Evolutionary conservation across 2,888 invertebrate genomes (phyloP), one percentile per base, ranked within the genome.

Genomic region (Baccha elongata): DNA sequence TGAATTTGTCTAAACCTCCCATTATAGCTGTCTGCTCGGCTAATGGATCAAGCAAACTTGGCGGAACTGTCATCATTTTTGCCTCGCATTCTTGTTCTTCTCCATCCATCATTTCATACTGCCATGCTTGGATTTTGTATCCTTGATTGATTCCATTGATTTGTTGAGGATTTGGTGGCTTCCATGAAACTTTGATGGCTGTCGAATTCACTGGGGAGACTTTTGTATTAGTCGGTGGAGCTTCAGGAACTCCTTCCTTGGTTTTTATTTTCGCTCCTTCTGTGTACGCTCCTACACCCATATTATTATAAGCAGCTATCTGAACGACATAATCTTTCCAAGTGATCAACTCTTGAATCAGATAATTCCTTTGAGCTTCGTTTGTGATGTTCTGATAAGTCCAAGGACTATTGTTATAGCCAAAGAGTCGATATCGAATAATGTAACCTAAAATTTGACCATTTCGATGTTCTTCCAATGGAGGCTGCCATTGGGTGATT

Each of bases 101-200:
- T 4, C 91, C 91, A 13, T 93, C 92, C 29, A 91, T 90, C 1
- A 89, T 88, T 80, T 93, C 92, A 91, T 93, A 93, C 84, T 92
- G 92, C 96, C 96, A 97, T 0, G 97, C 96, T 91, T 97, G 97
- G 74, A 97, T 93, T 92, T 98, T 98, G 89, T 99, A 98, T 23
- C 97, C 93, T 92, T 98, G 97, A 92, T 99, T 99, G 72, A 99
- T 98, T 29, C 99, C 99, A 89, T 99, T 99, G 68, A 99, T 98
- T 91, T 97, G 96, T 88, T 98, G 98, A 0, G 98, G 98, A 91
- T 98, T 96, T 0, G 99, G 99, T 1, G 99, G 98, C n/a, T 94
- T 95, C 98, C 99, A 99, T 91, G 94, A 94, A 0, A 99, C 95
- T 65, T 92, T 92, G 10, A 94, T 92, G 0, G 96, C 92, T 29